phyloP scores from a whole-genome alignment of 2,888 invertebrate genomes.

The Heliconius ismenius region DNA sequence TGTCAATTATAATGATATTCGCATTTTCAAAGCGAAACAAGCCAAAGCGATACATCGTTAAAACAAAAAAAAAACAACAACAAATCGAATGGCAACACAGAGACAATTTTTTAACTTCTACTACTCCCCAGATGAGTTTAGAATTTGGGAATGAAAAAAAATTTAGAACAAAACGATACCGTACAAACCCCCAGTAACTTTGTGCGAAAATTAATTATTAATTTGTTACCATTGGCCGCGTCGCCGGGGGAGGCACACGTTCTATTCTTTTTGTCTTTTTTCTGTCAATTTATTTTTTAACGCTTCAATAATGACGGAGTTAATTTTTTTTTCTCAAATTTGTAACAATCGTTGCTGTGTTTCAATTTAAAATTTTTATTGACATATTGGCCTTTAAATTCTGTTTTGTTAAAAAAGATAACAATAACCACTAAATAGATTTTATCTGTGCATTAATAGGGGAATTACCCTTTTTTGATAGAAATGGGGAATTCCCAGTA shows the following conservation, averaged over 20 bases:
- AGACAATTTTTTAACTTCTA: conserved; percentile 70
- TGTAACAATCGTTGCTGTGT: conserved; percentile 58
- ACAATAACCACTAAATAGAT: not conserved
- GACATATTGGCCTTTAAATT: not conserved
- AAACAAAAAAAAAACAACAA: not conserved
- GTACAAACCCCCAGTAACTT: conserved; percentile 62
- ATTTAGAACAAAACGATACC: conserved; percentile 74
- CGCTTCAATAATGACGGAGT: conserved; percentile 65
- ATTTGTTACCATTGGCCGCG: conserved; percentile 72
- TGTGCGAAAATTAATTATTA: conserved; percentile 79
- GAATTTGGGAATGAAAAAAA: conserved; percentile 72
- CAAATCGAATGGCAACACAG: conserved; percentile 47
- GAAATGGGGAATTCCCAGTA: not conserved
- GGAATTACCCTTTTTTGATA: not conserved
- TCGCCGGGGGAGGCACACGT: conserved; percentile 52
- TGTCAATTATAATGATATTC: not conserved
- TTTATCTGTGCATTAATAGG: not conserved
- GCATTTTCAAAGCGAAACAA: not conserved
- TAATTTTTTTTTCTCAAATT: conserved; percentile 51
- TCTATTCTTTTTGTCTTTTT: conserved; percentile 62
- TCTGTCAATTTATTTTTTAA: conserved; percentile 51
- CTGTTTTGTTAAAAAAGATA: not conserved
- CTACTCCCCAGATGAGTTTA: conserved; percentile 56
- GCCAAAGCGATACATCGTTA: not conserved
- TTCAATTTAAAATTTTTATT: not conserved